These are phyloP conservation scores for Tuta absoluta DNA, from an alignment of 2,888 invertebrate genomes.

Conservation along the genomic window DNA sequence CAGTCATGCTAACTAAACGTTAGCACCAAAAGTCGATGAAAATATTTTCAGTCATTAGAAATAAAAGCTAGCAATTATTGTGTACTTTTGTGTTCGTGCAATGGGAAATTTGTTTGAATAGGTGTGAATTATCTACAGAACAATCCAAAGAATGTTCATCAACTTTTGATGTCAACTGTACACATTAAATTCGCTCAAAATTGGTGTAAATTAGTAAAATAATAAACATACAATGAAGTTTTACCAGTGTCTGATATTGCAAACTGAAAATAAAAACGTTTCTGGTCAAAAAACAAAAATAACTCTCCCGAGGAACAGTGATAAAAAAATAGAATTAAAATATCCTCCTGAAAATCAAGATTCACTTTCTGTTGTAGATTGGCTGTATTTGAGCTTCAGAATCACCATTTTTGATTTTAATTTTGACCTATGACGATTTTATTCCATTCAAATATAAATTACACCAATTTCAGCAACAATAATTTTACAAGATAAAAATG, in stretches of 20 bases:
- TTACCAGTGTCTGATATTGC: no score
- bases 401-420: no score
- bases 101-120: not conserved
- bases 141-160: constrained; percentile 16
- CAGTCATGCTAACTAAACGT: constrained; percentile 27
- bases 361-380: no score
- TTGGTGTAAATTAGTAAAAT: not conserved
- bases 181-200: constrained; percentile 1
- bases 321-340: no score
- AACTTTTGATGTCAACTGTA: constrained; percentile 28
- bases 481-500: not conserved
- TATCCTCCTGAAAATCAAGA: no score
- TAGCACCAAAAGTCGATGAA: constrained; percentile 26
- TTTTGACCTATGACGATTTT: no score
- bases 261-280: no score
- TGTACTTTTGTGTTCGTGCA: not conserved
- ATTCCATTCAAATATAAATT: no score
- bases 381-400: no score
- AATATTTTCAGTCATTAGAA: not conserved
- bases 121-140: constrained; percentile 8
- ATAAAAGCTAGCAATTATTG: not conserved
- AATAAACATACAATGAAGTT: not conserved
- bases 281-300: no score
- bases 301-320: no score
- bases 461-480: not conserved